Evolutionary conservation across 1,140 invertebrate species (phyloP), one percentile per base, ranked within the genome.

Genomic region (Asbolus verrucosus): DNA sequence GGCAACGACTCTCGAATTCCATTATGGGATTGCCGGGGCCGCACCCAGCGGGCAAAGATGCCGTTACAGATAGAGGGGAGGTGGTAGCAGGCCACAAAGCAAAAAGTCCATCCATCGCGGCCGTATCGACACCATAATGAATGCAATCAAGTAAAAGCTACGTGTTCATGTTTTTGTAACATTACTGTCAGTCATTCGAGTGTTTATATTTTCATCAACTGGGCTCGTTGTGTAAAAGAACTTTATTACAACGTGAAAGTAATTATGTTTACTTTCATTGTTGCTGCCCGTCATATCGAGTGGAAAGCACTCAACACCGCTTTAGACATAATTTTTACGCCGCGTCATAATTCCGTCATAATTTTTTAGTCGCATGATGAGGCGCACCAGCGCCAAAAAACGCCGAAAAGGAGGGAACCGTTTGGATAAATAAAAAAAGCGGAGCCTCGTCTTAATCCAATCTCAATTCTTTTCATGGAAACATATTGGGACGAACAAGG

Each of bases 221-320:
- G 14, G 27, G 33, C 54, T 61, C 33, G 54, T 61, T 33, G 24
- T n/a, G 9, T 31, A 6, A 33, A 61, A n/a, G 24, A 33, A 61
- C 27, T 61, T 61, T 6, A 38, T 62, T 62, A 36, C 30, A 38
- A 62, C 6, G 19, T 19, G 24, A 13, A 36, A 38, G 31, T 62
- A 62, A 62, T 62, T 39, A 62, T 62, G 60, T 62, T 62, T 62
- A 62, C 60, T 62, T 62, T 15, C 15, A 21, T 61, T 19, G 39
- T 43, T 16, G 15, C 5, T 43, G 43, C 9, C 18, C n/a, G n/a
- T 50, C 18, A 50, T 16, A 15, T 41, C 11, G 14, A 8, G 27
- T 11, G 33, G 6, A 2, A 2, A 11, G 33, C 33, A 11, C 33
- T 36, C 33, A 11, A 36, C 33, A 11, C 11, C 33, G 11, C 24